phyloP scores from a whole-genome alignment of 2,113 vertebrate species.

The Canis aureus region DNA sequence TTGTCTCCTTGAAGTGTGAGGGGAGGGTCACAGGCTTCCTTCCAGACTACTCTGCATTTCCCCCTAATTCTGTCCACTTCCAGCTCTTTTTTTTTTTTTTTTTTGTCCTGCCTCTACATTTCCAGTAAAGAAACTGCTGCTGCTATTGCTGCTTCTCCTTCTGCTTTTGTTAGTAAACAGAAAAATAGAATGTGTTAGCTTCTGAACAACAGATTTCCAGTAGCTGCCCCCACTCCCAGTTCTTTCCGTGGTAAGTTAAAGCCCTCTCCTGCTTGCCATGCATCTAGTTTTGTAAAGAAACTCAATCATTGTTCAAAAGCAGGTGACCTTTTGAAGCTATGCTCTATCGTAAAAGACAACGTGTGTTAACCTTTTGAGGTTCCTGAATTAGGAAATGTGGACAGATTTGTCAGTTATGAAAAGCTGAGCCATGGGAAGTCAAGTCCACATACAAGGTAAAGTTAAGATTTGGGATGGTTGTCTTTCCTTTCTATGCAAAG shows the following conservation, averaged over 20 bases:
- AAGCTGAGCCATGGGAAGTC: rapidly evolving
- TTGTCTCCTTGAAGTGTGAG: neutral
- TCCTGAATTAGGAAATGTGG: neutral
- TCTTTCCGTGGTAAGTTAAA: neutral
- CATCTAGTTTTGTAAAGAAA: neutral
- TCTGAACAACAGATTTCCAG: neutral
- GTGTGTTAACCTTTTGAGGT: neutral
- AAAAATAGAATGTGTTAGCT: neutral
- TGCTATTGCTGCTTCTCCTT: rapidly evolving
- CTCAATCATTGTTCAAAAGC: neutral
- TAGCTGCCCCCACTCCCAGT: too few species aligned
- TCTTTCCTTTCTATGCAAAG: too few species aligned
- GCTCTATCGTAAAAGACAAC: neutral
- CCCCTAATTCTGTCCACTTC: neutral
- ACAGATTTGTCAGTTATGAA: neutral
- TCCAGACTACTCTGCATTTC: neutral
- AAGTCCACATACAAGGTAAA: rapidly evolving
- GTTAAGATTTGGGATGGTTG: rapidly evolving
- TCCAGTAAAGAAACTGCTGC: neutral
- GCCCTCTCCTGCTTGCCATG: rapidly evolving
- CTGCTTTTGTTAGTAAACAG: neutral
- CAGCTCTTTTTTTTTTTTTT: neutral
- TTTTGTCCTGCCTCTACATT: neutral
- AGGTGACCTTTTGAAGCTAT: neutral
- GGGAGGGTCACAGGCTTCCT: neutral